Percentiles rank a stretch among this genome's conserved stretches.
Evolutionary conservation across 2,797 vertebrate species (phyloP).

Genomic region (Etheostoma perlongum): DNA sequence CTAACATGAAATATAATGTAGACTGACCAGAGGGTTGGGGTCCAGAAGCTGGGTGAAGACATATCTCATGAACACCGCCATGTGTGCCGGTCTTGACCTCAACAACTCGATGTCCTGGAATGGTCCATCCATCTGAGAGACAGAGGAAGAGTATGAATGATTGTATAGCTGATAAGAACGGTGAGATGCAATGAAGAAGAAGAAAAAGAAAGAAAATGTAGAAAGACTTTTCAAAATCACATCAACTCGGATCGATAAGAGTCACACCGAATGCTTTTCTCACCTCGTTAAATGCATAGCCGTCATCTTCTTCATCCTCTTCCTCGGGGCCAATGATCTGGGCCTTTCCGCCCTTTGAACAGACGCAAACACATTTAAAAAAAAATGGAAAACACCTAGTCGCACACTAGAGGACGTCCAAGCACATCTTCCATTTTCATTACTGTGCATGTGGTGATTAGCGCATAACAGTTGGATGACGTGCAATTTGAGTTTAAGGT

Average conservation of each 20-base stretch:
- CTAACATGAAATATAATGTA: fast-evolving
- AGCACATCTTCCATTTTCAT: neutral
- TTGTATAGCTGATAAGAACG: fast-evolving
- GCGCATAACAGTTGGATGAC: neutral
- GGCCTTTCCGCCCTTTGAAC: conserved; percentile 73
- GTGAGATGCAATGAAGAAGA: fast-evolving
- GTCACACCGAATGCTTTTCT: neutral
- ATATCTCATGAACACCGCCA: conserved; percentile 93
- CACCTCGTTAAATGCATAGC: conserved; percentile 90
- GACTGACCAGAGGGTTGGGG: conserved; percentile 91
- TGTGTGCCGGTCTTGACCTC: conserved; percentile 90
- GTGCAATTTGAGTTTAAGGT: neutral
- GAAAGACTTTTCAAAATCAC: neutral
- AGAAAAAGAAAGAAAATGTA: too few species aligned
- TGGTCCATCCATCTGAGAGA: conserved; percentile 85
- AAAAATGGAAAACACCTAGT: fast-evolving
- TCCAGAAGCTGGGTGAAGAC: conserved; percentile 94
- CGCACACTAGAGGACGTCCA: neutral
- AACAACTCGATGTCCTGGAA: conserved; percentile 93
- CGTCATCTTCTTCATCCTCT: conserved; percentile 89
- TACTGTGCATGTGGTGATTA: neutral
- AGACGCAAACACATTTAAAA: conserved; percentile 13
- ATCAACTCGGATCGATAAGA: neutral
- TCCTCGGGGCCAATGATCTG: conserved; percentile 95
- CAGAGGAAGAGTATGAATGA: neutral